Percentiles rank a stretch among this genome's conserved stretches.
Evolutionary conservation across 2,888 invertebrate species (phyloP).

Genomic region (Calephelis perditalis): DNA sequence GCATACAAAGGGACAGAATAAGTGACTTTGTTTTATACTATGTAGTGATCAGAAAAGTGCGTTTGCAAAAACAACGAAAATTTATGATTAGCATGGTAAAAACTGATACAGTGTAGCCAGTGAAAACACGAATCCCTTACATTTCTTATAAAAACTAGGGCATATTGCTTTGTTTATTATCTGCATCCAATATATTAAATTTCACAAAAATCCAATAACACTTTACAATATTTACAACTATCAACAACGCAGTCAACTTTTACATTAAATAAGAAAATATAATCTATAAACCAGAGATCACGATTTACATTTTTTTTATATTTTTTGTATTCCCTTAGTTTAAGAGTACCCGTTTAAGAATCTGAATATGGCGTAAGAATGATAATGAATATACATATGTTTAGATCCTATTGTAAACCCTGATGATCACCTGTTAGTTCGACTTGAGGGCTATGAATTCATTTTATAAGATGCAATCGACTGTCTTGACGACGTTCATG

Average conservation of each 20-base stretch:
- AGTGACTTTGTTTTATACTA: too few relatives aligned
- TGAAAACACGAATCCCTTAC: slow-evolving; percentile 11
- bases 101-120: too few relatives aligned
- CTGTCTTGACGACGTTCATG: too few relatives aligned
- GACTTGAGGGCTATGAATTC: neutral
- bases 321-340: slow-evolving; percentile 1
- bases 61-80: too few relatives aligned
- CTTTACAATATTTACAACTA: slow-evolving; percentile 64
- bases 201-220: slow-evolving; percentile 55
- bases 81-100: too few relatives aligned
- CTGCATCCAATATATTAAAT: slow-evolving; percentile 31
- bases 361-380: slow-evolving; percentile 4
- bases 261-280: slow-evolving; percentile 65
- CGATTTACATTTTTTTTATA: slow-evolving; percentile 35
- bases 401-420: slow-evolving; percentile 11
- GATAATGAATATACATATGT: slow-evolving; percentile 3
- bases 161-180: slow-evolving; percentile 2
- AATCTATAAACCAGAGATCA: slow-evolving; percentile 65
- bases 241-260: slow-evolving; percentile 53
- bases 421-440: slow-evolving; percentile 9
- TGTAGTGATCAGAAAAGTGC: too few relatives aligned
- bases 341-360: slow-evolving; percentile 10
- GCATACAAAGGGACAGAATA: too few relatives aligned
- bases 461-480: too few relatives aligned
- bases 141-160: neutral